Evolutionary conservation across 2,888 invertebrate genomes (phyloP).

Genomic region (Saturnia japonica): DNA sequence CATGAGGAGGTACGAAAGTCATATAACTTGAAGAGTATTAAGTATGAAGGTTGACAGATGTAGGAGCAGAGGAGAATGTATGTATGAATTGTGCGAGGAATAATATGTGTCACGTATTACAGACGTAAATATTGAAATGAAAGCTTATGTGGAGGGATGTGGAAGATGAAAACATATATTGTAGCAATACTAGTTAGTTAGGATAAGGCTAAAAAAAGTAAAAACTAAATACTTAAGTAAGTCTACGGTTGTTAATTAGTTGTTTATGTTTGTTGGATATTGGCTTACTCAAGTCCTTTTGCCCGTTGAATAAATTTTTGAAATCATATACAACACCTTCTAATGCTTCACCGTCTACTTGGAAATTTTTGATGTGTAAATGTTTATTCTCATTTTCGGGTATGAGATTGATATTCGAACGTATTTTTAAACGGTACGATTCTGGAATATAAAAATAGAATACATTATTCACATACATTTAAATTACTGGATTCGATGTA

Average conservation of each 20-base stretch:
- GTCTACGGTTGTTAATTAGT: not conserved
- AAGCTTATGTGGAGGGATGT: too few relatives aligned
- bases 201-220: too few relatives aligned
- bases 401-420: not conserved
- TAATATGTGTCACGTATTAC: too few relatives aligned
- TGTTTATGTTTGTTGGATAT: not conserved
- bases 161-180: too few relatives aligned
- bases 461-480: not conserved
- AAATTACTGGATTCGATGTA: not conserved
- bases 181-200: too few relatives aligned
- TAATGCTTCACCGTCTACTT: conserved; percentile 25
- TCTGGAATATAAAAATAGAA: not conserved
- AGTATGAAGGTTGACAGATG: too few relatives aligned
- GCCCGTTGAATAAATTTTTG: conserved; percentile 52
- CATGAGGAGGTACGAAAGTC: too few relatives aligned
- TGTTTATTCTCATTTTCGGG: not conserved
- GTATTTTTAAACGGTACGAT: not conserved
- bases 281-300: conserved; percentile 46
- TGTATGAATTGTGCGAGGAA: too few relatives aligned
- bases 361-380: not conserved
- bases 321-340: conserved; percentile 39
- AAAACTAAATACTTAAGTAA: not conserved
- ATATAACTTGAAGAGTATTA: too few relatives aligned
- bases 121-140: too few relatives aligned
- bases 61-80: too few relatives aligned